phyloP scores from a whole-genome alignment of 1,140 invertebrate species.

The Brachionus rubens region DNA sequence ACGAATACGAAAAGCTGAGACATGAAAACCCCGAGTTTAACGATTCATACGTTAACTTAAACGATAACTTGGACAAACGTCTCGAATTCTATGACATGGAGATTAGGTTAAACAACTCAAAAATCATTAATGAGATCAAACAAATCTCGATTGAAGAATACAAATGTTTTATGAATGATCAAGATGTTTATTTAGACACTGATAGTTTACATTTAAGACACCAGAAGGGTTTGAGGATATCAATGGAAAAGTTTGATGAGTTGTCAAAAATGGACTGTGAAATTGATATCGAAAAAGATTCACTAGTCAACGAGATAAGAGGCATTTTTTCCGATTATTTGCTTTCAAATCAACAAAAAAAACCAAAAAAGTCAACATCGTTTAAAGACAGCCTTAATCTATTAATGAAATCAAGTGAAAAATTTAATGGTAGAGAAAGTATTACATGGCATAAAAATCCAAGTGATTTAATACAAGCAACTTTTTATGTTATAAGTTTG shows the following conservation, averaged over 20 bases:
- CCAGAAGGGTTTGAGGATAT: neutral
- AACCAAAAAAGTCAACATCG: slow-evolving; percentile 1
- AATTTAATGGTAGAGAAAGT: neutral
- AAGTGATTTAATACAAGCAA: slow-evolving; percentile 16
- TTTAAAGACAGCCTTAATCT: neutral
- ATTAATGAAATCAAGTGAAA: neutral
- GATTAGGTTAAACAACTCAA: neutral
- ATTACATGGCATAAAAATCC: slow-evolving; percentile 5
- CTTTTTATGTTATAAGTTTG: slow-evolving; percentile 1
- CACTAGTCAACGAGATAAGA: neutral
- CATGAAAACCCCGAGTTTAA: neutral
- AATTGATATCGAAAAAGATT: neutral
- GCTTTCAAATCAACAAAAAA: neutral
- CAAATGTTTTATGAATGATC: neutral
- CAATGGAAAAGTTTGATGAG: neutral
- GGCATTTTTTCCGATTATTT: neutral
- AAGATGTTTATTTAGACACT: neutral
- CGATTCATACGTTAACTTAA: neutral
- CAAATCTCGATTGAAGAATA: neutral
- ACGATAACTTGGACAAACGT: neutral
- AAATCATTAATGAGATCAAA: slow-evolving; percentile 3
- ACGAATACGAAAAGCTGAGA: neutral
- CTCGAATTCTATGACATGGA: neutral
- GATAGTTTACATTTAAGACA: neutral
- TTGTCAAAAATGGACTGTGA: neutral